phyloP scores from a whole-genome alignment of 1,140 invertebrate species.

The Drosophila orena region DNA sequence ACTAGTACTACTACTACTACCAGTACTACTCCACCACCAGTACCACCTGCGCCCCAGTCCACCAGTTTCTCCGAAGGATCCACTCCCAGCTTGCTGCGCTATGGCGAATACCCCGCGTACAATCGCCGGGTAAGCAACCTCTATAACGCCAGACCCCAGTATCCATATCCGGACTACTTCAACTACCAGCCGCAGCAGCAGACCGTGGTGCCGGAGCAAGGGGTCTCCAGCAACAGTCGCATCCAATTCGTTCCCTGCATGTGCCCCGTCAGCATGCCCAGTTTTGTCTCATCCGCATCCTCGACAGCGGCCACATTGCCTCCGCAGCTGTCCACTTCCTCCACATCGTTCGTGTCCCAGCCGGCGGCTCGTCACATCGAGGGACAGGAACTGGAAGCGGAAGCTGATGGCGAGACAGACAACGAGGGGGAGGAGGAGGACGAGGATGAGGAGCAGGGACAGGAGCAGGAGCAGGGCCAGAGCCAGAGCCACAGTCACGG shows the following conservation, averaged over 20 bases:
- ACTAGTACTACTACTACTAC: constrained; percentile 57
- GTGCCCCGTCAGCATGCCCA: constrained; percentile 75
- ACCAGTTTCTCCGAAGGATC: constrained; percentile 28
- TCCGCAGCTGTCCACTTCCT: constrained; percentile 20
- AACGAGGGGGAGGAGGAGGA: constrained; percentile 16
- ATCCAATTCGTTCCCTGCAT: constrained; percentile 83
- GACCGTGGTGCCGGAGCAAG: constrained; percentile 19
- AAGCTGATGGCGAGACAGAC: constrained; percentile 10
- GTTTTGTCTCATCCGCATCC: constrained; percentile 5
- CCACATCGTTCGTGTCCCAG: background rate
- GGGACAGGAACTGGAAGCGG: constrained; percentile 37
- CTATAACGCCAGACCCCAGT: constrained; percentile 71
- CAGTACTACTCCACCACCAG: constrained; percentile 26
- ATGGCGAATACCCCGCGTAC: constrained; percentile 69
- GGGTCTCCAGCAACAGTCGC: constrained; percentile 28
- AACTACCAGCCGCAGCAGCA: constrained; percentile 62
- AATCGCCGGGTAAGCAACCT: constrained; percentile 70
- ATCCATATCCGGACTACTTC: constrained; percentile 83
- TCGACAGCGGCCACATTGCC: constrained; percentile 22
- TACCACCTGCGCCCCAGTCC: constrained; percentile 23
- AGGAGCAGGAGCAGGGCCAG: constrained; percentile 3
- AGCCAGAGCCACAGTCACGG: constrained; percentile 3
- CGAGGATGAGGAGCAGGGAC: constrained; percentile 20
- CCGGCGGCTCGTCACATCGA: constrained; percentile 63
- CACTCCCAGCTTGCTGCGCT: constrained; percentile 31